Conservation (phyloP, 2,113 vertebrate genomes). For the Neolamprologus hecqui region DNA sequence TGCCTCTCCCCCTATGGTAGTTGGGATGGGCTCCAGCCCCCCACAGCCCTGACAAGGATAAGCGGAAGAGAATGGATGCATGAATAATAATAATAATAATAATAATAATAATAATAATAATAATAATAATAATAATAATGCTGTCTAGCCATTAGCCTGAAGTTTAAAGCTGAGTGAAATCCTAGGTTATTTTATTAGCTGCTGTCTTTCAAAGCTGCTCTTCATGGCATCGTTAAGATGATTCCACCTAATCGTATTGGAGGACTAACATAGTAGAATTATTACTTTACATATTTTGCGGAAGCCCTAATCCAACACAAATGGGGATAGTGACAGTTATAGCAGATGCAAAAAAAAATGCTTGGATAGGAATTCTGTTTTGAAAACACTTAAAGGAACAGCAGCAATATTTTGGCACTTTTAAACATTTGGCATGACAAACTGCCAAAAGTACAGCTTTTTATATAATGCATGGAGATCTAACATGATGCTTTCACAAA, state of each 20-base stretch:
- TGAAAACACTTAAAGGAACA: neutral
- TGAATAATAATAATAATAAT: neutral
- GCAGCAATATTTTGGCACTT: neutral
- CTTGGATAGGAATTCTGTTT: neutral
- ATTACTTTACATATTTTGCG: constrained; percentile 6
- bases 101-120: neutral
- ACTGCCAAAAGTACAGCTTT: neutral
- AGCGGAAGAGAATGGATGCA: neutral
- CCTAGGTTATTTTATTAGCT: neutral
- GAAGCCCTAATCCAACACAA: constrained; percentile 39
- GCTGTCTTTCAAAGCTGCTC: constrained; percentile 2
- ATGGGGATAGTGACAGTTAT: constrained; percentile 8
- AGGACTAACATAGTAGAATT: constrained; percentile 26
- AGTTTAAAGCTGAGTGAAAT: neutral
- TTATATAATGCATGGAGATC: neutral
- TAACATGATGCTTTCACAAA: neutral
- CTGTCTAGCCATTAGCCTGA: neutral
- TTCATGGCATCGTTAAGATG: constrained; percentile 30
- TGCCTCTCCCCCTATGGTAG: neutral
- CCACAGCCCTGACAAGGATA: neutral
- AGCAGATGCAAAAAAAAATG: neutral
- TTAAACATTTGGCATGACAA: neutral
- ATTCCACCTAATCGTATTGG: constrained; percentile 56
- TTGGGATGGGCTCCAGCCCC: neutral
- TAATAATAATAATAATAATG: neutral